Base-by-base conservation (phyloP, 2,113 vertebrate genomes). In the Orientallactaga bullata region DNA sequence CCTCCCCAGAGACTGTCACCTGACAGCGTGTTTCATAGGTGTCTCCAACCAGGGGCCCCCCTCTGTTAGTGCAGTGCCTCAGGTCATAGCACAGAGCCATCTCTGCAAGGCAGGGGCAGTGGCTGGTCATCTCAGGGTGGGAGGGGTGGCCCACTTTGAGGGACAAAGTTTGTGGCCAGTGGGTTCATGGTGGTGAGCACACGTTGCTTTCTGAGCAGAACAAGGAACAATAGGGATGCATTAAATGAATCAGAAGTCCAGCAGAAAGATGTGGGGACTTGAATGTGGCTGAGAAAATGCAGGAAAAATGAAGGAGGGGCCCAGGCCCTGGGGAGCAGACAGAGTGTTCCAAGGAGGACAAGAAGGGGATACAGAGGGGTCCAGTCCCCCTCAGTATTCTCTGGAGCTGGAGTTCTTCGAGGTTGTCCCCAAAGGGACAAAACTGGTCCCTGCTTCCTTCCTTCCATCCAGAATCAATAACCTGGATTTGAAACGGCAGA, bases 401-500 rank as follows among this genome's bases (percentile, higher is more conserved):
- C 17, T 5, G 4, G 65, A 32, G 55, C 26, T 55, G 0, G 71
- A 96, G 95, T 86, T 87, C 91, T 92, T 61, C 84, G 11, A 85
- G 51, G 84, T 89, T 91, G 90, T 97, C 95, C 97, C 92, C 91
- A 96, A 60, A 4, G 95, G 96, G 97, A 91, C 80, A 23, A 7
- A 63, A 97, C 96, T 94, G 93, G 97, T 96, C 98, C 96, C 94
- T n/a, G n/a, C n/a, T 91, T 95, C 97, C 97, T 97, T 96, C 91
- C 97, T 98, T 96, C 92, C 55, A 96, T 97, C 96, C 28, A 93
- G 96, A 97, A 96, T 97, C 98, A 96, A 97, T 96, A 97, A 96
- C 91, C 95, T 89, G 92, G 95, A 97, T 97, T 97, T 83, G 94
- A 98, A 98, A 97, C 96, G 97, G 98, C 96, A 97, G 97, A 98